Conservation (phyloP, 2,888 invertebrate species). For the Diarsia dahlii region DNA sequence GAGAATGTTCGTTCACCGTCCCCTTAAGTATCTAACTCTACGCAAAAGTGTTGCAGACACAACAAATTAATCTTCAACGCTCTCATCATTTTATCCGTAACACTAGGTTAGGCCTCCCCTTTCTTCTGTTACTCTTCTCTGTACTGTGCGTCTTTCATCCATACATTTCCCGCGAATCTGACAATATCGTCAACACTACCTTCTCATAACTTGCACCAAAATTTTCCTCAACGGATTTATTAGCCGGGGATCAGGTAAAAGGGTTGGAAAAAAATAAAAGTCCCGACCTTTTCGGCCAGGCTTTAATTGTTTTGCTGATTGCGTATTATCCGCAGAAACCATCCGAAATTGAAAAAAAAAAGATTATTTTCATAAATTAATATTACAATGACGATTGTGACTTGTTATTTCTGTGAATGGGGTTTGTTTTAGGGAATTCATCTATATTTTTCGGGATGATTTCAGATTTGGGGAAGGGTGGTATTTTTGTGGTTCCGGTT, state of each 20-base stretch:
- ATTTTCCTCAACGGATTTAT: slow-evolving; percentile 71
- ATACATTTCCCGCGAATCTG: too few species aligned
- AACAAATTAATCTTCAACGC: neutral
- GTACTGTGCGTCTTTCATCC: too few species aligned
- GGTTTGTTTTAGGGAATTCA: neutral
- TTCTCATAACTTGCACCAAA: slow-evolving; percentile 48
- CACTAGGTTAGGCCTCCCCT: too few species aligned
- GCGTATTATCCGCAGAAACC: slow-evolving; percentile 72
- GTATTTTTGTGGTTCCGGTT: neutral
- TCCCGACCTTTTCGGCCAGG: slow-evolving; percentile 68
- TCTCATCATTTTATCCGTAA: neutral
- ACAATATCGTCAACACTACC: too few species aligned
- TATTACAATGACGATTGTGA: slow-evolving; percentile 32
- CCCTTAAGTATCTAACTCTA: too few species aligned
- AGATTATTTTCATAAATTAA: slow-evolving; percentile 47
- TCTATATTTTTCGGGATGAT: neutral
- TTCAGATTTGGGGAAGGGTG: neutral
- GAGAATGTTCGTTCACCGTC: too few species aligned
- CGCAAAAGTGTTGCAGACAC: too few species aligned
- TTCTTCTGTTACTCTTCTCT: too few species aligned
- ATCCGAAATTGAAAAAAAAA: slow-evolving; percentile 64
- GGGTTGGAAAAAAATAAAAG: slow-evolving; percentile 71
- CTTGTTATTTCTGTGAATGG: slow-evolving; percentile 29
- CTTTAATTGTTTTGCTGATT: slow-evolving; percentile 79
- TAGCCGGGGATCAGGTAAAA: slow-evolving; percentile 72